Conservation (phyloP, 53 echinoderm and acorn worm genomes). For the Arbacia lixula region DNA sequence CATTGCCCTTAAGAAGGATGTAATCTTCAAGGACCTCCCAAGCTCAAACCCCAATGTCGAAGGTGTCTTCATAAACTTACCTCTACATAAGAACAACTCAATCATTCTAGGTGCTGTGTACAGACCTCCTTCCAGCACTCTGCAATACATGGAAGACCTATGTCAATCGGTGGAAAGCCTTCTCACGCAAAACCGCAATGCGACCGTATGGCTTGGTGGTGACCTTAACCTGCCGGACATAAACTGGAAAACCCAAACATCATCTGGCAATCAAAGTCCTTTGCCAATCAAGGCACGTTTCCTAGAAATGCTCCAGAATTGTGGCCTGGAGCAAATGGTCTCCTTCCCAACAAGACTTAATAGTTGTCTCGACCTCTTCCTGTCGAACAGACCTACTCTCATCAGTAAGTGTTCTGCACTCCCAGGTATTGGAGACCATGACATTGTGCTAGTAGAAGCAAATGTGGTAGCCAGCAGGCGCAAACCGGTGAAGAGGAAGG, state of each 20-base stretch:
- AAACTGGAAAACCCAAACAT: neutral
- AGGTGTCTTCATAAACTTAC: too few species aligned
- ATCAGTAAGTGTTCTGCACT: constrained; percentile 27
- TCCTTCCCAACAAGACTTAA: constrained; percentile 15
- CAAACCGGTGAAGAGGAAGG: constrained; percentile 34
- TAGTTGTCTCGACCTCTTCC: constrained; percentile 20
- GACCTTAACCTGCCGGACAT: constrained; percentile 35
- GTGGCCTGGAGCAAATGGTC: constrained; percentile 24
- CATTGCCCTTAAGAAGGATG: too few species aligned
- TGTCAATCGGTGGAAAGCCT: too few species aligned
- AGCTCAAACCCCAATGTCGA: too few species aligned
- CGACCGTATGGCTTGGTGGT: too few species aligned
- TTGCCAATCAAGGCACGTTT: neutral
- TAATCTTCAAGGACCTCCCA: too few species aligned
- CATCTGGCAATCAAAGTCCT: neutral
- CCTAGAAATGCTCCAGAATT: neutral
- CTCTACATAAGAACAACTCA: too few species aligned
- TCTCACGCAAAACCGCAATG: too few species aligned
- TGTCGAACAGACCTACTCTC: constrained; percentile 56
- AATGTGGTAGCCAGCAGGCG: neutral
- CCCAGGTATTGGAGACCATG: constrained; percentile 59
- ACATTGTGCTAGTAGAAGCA: constrained; percentile 28
- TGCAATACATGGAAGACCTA: too few species aligned
- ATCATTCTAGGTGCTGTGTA: too few species aligned
- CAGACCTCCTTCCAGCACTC: too few species aligned